Conservation (phyloP, 2,888 invertebrate species). For the Mystacides longicornis region DNA sequence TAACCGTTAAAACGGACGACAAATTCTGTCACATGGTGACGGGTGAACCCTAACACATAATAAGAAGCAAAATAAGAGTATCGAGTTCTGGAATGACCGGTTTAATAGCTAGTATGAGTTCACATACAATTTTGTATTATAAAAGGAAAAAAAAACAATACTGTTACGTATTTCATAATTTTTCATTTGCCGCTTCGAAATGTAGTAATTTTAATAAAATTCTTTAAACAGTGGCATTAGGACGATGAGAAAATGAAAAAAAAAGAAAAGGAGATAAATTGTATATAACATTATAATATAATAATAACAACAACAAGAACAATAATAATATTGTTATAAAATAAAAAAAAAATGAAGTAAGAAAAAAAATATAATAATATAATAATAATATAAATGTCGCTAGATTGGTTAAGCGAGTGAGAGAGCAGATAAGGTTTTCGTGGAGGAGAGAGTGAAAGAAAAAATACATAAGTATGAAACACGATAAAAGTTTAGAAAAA, state of each 20-base stretch:
- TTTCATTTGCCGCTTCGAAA: conserved; percentile 1
- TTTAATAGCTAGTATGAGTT: too few relatives aligned
- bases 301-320: background rate
- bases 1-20: too few relatives aligned
- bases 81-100: too few relatives aligned
- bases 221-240: conserved; percentile 14
- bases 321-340: conserved; percentile 6
- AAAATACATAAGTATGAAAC: conserved; percentile 11
- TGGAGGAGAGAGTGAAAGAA: background rate
- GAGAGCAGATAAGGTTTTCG: background rate
- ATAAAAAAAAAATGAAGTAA: conserved; percentile 15
- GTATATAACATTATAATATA: background rate
- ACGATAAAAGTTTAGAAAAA: conserved; percentile 26
- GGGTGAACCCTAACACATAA: too few relatives aligned
- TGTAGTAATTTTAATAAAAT: conserved; percentile 17
- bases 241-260: conserved; percentile 8
- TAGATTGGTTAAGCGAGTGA: conserved; percentile 11
- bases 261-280: conserved; percentile 18
- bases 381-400: conserved; percentile 17
- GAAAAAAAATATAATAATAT: conserved; percentile 15
- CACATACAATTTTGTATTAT: too few relatives aligned
- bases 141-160: conserved; percentile 2
- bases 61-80: too few relatives aligned
- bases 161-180: background rate
- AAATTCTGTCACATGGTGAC: too few relatives aligned